A percentile compares a stretch with the other conserved stretches of the same genome.
These are phyloP conservation scores for Itoplectis maculator DNA, from an alignment of 2,888 invertebrate genomes.

Conservation along the genomic window DNA sequence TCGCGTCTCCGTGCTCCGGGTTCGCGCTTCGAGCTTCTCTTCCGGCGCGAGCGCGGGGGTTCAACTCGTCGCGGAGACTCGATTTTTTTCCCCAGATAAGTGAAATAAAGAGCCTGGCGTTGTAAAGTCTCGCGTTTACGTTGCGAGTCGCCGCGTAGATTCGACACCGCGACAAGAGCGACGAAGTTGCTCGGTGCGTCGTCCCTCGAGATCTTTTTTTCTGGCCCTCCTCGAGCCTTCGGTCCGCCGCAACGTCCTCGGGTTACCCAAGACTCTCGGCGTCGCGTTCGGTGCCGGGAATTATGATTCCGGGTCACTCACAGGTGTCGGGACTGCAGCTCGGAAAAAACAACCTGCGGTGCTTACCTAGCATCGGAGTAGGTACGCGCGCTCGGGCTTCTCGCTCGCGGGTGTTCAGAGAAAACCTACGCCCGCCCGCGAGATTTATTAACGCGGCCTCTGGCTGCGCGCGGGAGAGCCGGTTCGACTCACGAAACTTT, in stretches of 20 bases:
- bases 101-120: constrained; percentile 39
- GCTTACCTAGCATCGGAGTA: constrained; percentile 33
- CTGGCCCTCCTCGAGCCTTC: not conserved
- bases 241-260: constrained; percentile 33
- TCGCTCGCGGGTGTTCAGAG: constrained; percentile 16
- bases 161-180: constrained; percentile 60
- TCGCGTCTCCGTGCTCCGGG: constrained; percentile 3
- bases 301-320: constrained; percentile 72
- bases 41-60: constrained; percentile 52
- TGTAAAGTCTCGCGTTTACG: constrained; percentile 42
- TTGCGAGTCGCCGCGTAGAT: constrained; percentile 48
- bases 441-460: constrained; percentile 56
- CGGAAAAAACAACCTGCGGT: constrained; percentile 31
- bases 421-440: constrained; percentile 56
- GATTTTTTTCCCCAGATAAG: constrained; percentile 64
- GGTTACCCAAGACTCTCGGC: constrained; percentile 55
- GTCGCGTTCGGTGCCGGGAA: constrained; percentile 58
- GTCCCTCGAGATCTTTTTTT: constrained; percentile 3
- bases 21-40: constrained; percentile 42
- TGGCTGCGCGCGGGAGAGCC: constrained; percentile 27
- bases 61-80: constrained; percentile 25
- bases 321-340: constrained; percentile 62
- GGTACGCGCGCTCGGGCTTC: not conserved
- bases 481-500: constrained; percentile 54
- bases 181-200: constrained; percentile 41